These are phyloP conservation scores for Himalopsyche kuldschensis DNA, from an alignment of 2,888 invertebrate genomes.

Conservation along the genomic window DNA sequence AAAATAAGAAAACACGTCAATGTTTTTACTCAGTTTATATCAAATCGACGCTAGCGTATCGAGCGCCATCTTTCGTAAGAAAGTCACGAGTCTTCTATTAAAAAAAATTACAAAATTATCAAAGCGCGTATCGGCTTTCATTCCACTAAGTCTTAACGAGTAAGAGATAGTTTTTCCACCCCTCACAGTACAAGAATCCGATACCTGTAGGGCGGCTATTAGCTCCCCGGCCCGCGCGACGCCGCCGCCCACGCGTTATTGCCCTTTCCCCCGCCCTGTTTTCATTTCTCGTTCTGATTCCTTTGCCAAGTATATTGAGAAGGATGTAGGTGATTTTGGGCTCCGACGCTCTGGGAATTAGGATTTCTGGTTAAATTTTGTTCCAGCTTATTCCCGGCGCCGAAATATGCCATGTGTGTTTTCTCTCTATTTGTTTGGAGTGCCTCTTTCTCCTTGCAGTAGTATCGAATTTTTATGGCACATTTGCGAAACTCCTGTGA, in stretches of 20 bases:
- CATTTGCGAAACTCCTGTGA: background rate
- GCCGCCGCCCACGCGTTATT: background rate
- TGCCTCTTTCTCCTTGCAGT: background rate
- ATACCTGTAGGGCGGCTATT: slow-evolving; percentile 18
- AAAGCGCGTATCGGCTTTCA: background rate
- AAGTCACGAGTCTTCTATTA: background rate
- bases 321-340: slow-evolving; percentile 24
- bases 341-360: slow-evolving; percentile 19
- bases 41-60: background rate
- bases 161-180: background rate
- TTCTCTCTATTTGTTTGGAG: background rate
- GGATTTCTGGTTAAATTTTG: slow-evolving; percentile 4
- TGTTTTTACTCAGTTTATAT: background rate
- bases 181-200: background rate
- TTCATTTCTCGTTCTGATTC: slow-evolving; percentile 20
- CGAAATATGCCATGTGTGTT: background rate
- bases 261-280: slow-evolving; percentile 5
- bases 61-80: background rate
- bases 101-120: background rate
- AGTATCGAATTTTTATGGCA: background rate
- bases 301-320: slow-evolving; percentile 30
- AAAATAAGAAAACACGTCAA: no score
- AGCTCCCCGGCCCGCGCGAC: background rate
- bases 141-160: background rate
- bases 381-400: slow-evolving; percentile 3